Conservation (phyloP, 2,888 invertebrate species). For the Anagyrus pseudococci region DNA sequence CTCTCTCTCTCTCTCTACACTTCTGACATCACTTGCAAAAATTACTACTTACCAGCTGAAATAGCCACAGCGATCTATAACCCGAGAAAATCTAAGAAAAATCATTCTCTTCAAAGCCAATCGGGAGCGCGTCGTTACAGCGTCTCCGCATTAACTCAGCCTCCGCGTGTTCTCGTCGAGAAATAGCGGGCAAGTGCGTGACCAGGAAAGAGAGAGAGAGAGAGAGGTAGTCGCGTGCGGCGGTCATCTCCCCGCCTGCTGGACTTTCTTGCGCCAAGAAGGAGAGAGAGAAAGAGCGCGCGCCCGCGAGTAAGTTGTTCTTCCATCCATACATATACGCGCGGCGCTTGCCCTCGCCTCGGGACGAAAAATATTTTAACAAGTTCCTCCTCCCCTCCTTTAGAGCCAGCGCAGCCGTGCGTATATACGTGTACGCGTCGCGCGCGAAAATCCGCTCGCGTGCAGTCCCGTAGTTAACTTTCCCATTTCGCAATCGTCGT, state of each 20-base stretch:
- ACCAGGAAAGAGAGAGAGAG: slow-evolving; percentile 39
- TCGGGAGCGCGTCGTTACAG: background rate
- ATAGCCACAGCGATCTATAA: no score
- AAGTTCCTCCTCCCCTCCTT: slow-evolving; percentile 45
- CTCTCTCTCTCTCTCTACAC: no score
- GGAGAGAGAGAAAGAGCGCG: background rate
- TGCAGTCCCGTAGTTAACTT: background rate
- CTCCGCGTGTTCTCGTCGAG: slow-evolving; percentile 42
- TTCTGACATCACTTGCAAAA: no score
- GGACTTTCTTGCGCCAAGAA: background rate
- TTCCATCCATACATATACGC: slow-evolving; percentile 34
- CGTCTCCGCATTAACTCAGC: background rate
- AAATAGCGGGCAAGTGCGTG: slow-evolving; percentile 50
- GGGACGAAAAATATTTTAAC: slow-evolving; percentile 56
- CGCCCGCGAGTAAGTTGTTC: slow-evolving; percentile 51
- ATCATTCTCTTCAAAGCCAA: no score
- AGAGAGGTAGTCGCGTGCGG: slow-evolving; percentile 46
- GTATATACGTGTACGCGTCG: no score
- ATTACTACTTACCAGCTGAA: no score
- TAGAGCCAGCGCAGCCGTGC: background rate
- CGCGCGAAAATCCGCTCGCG: background rate
- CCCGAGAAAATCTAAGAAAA: no score
- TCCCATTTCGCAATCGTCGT: background rate
- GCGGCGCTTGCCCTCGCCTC: slow-evolving; percentile 33
- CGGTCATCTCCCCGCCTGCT: slow-evolving; percentile 36